phyloP scores from a whole-genome alignment of 2,797 vertebrate genomes.

The Caiman crocodilus region DNA sequence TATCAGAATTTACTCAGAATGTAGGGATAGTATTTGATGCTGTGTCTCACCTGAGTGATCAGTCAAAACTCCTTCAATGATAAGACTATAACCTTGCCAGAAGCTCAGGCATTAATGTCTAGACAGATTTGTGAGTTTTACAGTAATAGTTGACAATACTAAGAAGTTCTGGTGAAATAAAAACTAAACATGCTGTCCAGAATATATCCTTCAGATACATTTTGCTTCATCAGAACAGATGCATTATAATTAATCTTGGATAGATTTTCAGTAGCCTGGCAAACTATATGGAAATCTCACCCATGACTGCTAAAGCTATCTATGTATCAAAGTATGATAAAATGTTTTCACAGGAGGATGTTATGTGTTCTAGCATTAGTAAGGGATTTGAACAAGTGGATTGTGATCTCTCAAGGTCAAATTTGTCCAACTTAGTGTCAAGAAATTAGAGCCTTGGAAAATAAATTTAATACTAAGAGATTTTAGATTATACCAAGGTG shows the following conservation, averaged over 20 bases:
- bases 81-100: not conserved
- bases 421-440: not conserved
- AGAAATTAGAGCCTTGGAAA: not conserved
- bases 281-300: not conserved
- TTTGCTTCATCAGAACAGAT: not conserved
- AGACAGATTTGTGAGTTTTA: slow-evolving; percentile 29
- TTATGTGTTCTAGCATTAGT: not conserved
- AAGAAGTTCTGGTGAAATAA: not conserved
- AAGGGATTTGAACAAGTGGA: too few relatives aligned
- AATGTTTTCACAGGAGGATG: not conserved
- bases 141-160: slow-evolving; percentile 1
- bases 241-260: not conserved
- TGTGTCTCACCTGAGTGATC: slow-evolving; percentile 8
- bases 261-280: not conserved
- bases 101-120: not conserved
- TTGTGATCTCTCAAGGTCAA: not conserved
- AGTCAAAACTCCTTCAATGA: not conserved
- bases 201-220: not conserved
- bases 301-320: not conserved
- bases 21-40: slow-evolving; percentile 17
- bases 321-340: not conserved
- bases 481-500: not conserved
- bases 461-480: not conserved
- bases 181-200: not conserved
- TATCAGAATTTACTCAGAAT: not conserved